Base-by-base conservation (phyloP, 1,140 invertebrate genomes). In the Drosophila aff. region DNA sequence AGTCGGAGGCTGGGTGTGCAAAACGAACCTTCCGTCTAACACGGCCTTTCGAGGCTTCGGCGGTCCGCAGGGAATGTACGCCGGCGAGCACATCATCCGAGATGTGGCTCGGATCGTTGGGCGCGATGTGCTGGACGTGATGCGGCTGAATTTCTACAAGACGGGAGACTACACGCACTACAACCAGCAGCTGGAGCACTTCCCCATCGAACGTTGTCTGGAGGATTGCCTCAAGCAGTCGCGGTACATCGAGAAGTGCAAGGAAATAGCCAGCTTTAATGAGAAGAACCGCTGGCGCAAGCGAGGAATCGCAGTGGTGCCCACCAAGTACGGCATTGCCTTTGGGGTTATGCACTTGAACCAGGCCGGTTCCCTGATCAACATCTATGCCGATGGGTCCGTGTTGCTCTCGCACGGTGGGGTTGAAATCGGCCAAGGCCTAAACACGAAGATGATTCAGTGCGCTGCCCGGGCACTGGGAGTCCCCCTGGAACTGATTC, bases 361-460 rank as follows among this genome's bases (percentile, higher is more conserved):
- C 93, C 98, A 99, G 94, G 95, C 95, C 21, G 98, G 97, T 38
- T 97, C 98, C 6, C 93, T 99, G 21, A 94, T 99, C n/a, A 95
- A 97, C 23, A 94, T 99, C 23, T 99, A 99, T 87, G 94, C 93
- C 0, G 98, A 99, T 94, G 98, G 98, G 2, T 98, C 98, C 0
- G 97, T 99, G 7, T 94, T 99, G 4, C 83, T 99, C n/a, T 96
- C 95, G 31, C 98, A 99, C 92, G 97, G 97, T 46, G 98, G 98
- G 18, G 96, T 96, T 18, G 98, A 99, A 94, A 99, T 99, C 96
- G 98, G 98, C 1, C 98, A 99, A 94, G 98, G 98, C 3, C 93
- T 99, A 0, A 97, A 99, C 85, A 99, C 97, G 1, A 99, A 99
- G 94, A 98, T 98, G 96, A 96, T 98, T 66, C 97, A 99, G 95